Evolutionary conservation across 2,797 vertebrate genomes (phyloP).

Genomic region (Lithobates sylvaticus): DNA sequence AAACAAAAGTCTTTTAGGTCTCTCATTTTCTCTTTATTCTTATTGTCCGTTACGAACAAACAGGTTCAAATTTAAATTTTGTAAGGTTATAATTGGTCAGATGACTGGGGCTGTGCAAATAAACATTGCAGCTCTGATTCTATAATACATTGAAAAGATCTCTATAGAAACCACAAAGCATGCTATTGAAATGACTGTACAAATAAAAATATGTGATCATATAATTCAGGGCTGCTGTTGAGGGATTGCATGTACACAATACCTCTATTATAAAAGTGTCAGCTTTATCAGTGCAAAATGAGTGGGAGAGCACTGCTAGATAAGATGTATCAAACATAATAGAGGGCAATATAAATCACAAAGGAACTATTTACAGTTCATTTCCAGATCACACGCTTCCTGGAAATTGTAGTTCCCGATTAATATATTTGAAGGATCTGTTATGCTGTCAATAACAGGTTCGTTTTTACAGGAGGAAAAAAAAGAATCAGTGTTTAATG

Average conservation of each 20-base stretch:
- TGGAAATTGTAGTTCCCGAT: background rate
- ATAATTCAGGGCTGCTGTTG: constrained; percentile 19
- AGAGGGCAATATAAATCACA: constrained; percentile 48
- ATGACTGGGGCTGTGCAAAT: constrained; percentile 3
- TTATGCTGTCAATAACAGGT: background rate
- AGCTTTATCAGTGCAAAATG: constrained; percentile 48
- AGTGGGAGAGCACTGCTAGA: constrained; percentile 30
- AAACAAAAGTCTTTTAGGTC: background rate
- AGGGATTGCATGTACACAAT: constrained; percentile 33
- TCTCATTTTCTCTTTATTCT: background rate
- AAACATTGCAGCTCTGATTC: background rate
- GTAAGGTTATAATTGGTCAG: constrained; percentile 34
- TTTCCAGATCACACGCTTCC: background rate
- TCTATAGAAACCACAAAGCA: constrained; percentile 47
- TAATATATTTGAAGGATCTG: background rate
- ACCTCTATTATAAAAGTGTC: constrained; percentile 42
- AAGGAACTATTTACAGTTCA: constrained; percentile 26
- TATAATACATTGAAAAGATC: constrained; percentile 31
- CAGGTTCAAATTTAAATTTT: background rate
- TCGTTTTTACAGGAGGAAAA: background rate
- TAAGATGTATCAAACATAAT: constrained; percentile 50
- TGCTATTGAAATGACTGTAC: constrained; percentile 29
- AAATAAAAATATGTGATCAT: constrained; percentile 41
- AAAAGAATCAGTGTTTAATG: background rate
- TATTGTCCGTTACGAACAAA: background rate